Conservation (phyloP, 1,140 invertebrate species). For the Chelonus insularis region DNA sequence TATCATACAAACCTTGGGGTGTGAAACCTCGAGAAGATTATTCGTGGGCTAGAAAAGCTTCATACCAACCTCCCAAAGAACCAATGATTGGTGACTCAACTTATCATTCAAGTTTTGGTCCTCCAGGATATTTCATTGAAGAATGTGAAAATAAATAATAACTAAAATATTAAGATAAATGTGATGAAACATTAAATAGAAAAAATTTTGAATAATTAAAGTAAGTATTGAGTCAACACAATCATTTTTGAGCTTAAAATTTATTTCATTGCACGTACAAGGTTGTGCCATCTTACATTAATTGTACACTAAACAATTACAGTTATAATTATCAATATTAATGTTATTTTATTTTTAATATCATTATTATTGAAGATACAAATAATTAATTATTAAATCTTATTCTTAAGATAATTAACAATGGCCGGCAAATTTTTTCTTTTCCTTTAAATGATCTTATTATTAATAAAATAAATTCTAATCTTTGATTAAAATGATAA, state of each 20-base stretch:
- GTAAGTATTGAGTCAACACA: constrained; percentile 8
- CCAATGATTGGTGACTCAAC: constrained; percentile 57
- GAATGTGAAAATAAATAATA: constrained; percentile 30
- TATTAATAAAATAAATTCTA: too few species aligned
- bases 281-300: neutral
- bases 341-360: too few species aligned
- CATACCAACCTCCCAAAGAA: constrained; percentile 49
- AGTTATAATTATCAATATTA: neutral
- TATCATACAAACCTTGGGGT: constrained; percentile 61
- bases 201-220: neutral
- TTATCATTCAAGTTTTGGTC: constrained; percentile 56
- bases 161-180: neutral
- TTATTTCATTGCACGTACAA: constrained; percentile 10
- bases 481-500: too few species aligned
- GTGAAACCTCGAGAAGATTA: constrained; percentile 45
- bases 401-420: too few species aligned
- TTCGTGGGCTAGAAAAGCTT: constrained; percentile 53
- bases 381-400: too few species aligned
- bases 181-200: too few species aligned
- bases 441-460: too few species aligned
- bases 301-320: neutral
- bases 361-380: too few species aligned
- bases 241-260: constrained; percentile 15
- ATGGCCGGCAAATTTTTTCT: too few species aligned
- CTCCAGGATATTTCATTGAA: constrained; percentile 56